These are phyloP conservation scores for Saccopteryx leptura DNA, from an alignment of 2,113 vertebrate species.

Conservation along the genomic window DNA sequence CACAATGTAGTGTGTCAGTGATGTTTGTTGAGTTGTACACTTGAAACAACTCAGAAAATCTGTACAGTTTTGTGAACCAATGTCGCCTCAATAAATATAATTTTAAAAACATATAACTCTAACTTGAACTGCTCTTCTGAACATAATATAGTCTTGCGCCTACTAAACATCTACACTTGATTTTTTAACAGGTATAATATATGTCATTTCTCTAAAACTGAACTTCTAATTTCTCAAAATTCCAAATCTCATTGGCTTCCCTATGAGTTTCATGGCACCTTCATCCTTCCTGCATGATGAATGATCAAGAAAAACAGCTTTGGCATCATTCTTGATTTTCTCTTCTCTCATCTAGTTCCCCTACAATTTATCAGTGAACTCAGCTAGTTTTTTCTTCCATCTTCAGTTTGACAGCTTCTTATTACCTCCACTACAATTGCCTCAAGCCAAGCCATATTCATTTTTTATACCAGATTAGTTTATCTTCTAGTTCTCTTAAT, in stretches of 20 bases:
- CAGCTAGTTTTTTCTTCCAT: not conserved
- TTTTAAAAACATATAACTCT: not conserved
- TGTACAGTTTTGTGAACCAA: too few relatives aligned
- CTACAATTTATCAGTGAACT: not conserved
- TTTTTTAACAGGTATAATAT: not conserved
- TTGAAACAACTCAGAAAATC: too few relatives aligned
- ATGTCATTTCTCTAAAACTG: not conserved
- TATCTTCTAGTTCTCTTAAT: not conserved
- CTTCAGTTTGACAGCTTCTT: not conserved
- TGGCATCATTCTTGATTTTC: not conserved
- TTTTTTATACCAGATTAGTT: not conserved
- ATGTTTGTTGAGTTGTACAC: too few relatives aligned
- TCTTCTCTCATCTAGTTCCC: not conserved
- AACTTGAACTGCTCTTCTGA: not conserved
- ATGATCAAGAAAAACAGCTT: not conserved
- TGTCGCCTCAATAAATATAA: too few relatives aligned
- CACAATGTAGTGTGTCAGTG: too few relatives aligned
- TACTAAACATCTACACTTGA: not conserved
- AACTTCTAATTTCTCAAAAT: not conserved
- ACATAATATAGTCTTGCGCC: not conserved
- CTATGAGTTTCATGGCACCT: not conserved
- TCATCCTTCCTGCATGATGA: not conserved
- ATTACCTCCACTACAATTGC: not conserved
- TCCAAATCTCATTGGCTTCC: not conserved
- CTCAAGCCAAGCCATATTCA: not conserved